phyloP scores from a whole-genome alignment of 2,797 vertebrate genomes.

The Sebastes matsubarae region DNA sequence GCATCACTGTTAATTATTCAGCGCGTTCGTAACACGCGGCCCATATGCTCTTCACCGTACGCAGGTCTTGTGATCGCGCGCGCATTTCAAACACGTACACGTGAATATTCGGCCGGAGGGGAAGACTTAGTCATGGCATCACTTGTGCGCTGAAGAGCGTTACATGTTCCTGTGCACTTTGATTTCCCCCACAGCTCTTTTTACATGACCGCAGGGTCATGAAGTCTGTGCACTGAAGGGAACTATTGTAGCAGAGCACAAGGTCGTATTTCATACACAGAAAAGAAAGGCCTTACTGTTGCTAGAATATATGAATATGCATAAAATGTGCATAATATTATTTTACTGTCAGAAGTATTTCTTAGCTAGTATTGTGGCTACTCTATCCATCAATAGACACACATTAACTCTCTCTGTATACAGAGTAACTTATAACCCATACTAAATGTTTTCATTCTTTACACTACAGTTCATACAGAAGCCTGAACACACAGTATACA shows the following conservation, averaged over 20 bases:
- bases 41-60: slow-evolving; percentile 58
- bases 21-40: slow-evolving; percentile 43
- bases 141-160: slow-evolving; percentile 17
- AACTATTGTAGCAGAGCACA: slow-evolving; percentile 6
- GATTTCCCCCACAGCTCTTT: slow-evolving; percentile 17
- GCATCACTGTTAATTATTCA: slow-evolving; percentile 78
- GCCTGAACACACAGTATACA: neutral
- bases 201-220: neutral
- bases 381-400: neutral
- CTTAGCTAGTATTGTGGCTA: neutral
- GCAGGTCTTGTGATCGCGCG: slow-evolving; percentile 23
- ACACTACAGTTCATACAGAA: neutral
- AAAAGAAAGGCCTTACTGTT: slow-evolving; percentile 1
- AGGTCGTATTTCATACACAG: neutral
- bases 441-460: neutral
- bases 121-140: slow-evolving; percentile 8
- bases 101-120: slow-evolving; percentile 17
- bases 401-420: neutral
- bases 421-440: neutral
- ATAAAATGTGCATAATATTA: neutral
- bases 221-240: neutral
- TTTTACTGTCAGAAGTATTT: neutral
- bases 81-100: neutral
- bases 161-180: slow-evolving; percentile 11
- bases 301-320: neutral